Evolutionary conservation across 2,113 vertebrate species (phyloP), one percentile per base, ranked within the genome.

Genomic region (Hydrolagus affinis): DNA sequence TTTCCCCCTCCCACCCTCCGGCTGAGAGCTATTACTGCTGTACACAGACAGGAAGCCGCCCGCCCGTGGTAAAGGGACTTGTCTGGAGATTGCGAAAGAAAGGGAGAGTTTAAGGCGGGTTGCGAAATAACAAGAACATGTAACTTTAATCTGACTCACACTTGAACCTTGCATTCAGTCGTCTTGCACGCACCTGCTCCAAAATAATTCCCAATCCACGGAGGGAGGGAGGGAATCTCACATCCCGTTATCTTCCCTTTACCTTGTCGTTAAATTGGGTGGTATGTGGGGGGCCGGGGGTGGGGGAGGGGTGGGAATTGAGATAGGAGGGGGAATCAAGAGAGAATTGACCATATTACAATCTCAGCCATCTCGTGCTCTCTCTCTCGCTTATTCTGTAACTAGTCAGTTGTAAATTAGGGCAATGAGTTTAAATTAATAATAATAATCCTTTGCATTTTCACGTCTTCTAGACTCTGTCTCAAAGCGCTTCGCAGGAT

Each of bases 301-400:
- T 86, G 88, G 86, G 88, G 86, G 59, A 30, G 70, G 62, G 0
- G 56, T 85, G 85, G 85, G 72, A 73, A 64, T 15, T 86, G 85
- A 74, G 28, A 3, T 85, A 64, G 28, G 21, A 19, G 70, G 85
- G 21, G 1, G 12, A 11, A 15, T 0, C 28, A 80, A 87, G 88
- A 75, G 85, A 86, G 86, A 86, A 86, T 32, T 86, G 21, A 44
- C 86, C 59, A 28, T 62, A 32, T 44, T 8, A 0, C 12, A 1
- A 70, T 56, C 85, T 44, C 70, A 59, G 77, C 57, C 1, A 56
- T 30, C 70, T 10, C 70, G 86, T 85, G 23, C 9, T 68, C 85
- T 30, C 23, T 60, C n/a, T 19, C 70, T 85, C 69, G 56, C 75
- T 62, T 86, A 69, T 85, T 1, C 62, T n/a, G n/a, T 86, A 85